Evolutionary conservation across 2,113 vertebrate species (phyloP), one percentile per base, ranked within the genome.

Genomic region (Damaliscus lunatus): DNA sequence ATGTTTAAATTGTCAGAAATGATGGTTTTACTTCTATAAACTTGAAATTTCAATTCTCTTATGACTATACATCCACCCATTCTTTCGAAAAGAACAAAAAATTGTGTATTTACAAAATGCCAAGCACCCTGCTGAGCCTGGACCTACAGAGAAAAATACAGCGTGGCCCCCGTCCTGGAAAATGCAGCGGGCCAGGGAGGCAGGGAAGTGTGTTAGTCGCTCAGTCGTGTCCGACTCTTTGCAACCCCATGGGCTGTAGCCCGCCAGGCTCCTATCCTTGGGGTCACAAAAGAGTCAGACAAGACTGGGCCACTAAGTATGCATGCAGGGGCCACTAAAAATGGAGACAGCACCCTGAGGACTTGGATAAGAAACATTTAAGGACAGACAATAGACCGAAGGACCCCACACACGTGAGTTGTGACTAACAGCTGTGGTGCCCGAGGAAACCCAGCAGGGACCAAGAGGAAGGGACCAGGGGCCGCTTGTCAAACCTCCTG

Each of bases 101-200:
- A 83, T 33, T 83, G 13, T 16, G 7, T 13, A 43, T 48, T 46
- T 64, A 57, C 55, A 90, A 92, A 80, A 85, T 43, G 15, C 52
- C 27, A 77, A 80, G 40, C 15, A 7, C 46, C 33, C 60, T 52
- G 13, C 27, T 40, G 21, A 29, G 7, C n/a, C n/a, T 21, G 10
- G 71, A 62, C 36, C 31, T 43, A 15, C 57, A 55, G 83, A 29
- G 80, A 95, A 40, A 59, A 71, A 62, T 1, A 40, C 14, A 57
- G 31, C 6, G 2, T 6, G 23, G 31, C 52, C 25, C 31, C 27
- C 0, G 0, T 33, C 36, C 27, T 48, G 10, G 59, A 46, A 80
- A 67, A 36, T 0, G 7, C 52, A 53, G n/a, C 1, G 2, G 9
- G 12, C 9, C 21, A 2, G 1, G 6, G 25, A 55, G 31, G 46